Base-by-base conservation (phyloP, 2,113 vertebrate species). In the Polypterus senegalus region DNA sequence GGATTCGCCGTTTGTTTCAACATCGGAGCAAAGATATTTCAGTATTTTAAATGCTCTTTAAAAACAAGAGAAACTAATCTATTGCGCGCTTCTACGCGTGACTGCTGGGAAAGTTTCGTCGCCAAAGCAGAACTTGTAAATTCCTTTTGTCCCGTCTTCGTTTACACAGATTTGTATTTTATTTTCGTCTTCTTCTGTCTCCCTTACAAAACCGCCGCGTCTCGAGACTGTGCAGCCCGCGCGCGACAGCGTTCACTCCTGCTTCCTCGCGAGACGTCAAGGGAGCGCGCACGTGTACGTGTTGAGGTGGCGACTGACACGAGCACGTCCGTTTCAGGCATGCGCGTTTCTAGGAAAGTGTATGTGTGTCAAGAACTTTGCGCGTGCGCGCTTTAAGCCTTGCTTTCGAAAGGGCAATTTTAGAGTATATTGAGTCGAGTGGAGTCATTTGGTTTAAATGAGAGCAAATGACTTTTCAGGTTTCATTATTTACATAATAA, bases 1-100 rank as follows among this genome's bases (percentile, higher is more conserved):
- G 80, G 60, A 27, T 27, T 27, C 67, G 80, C 76, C 71, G 82
- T 81, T 65, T 74, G 81, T 76, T 86, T 86, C 71, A 86, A 77
- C 83, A 86, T 86, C 67, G 72, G 62, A 27, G 27, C 27, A 27
- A 27, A 27, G 27, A 27, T 27, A 27, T 27, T 27, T 27, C 27
- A 27, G 27, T 27, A 27, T 27, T 1, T 27, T 27, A 27, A 27
- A 27, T 27, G 27, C 27, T 27, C 27, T 27, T 27, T 27, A 27
- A 27, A 27, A 27, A 27, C 27, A 27, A 27, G 27, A 27, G 27
- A 27, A 27, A 27, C 27, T 27, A 27, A 27, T 27, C 71, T 70
- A 48, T 48, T n/a, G 59, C 11, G 4, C 52, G 47, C 62, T 49
- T 54, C 10, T 5, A 4, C 54, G 49, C 61, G 46, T 27, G 54